Base-by-base conservation (phyloP, 2,797 vertebrate genomes). In the Gymnopithys bicolor region DNA sequence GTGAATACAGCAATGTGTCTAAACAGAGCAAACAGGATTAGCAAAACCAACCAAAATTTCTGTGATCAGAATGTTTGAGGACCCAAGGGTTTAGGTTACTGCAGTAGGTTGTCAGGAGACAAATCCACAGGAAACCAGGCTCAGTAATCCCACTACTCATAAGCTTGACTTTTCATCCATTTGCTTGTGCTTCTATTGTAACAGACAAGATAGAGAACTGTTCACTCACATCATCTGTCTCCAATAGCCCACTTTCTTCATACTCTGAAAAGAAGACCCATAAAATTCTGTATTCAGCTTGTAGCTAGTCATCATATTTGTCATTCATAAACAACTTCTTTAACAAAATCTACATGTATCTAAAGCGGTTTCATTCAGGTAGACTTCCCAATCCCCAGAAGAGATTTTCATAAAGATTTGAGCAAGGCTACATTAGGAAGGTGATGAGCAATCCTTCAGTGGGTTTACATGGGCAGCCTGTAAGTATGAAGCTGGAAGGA, bases 161-260 rank as follows among this genome's bases (percentile, higher is more conserved):
- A 84, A 73, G 10, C 16, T 88, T 73, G 27, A 59, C 81, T 56
- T 22, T 41, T 28, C 32, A 85, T 17, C 8, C 56, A 86, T 35
- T 91, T 37, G 18, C 37, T 76, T 80, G 46, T 56, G 63, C 19
- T 87, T 67, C 80, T 49, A 48, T 22, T 81, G 14, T 58, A 89
- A 84, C 30, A 88, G 75, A 92, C 49, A 84, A 88, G 46, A 87
- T 0, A 90, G 46, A 93, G 77, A 97, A 97, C 64, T 78, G 84
- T 96, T 95, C 85, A 98, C 97, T 97, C 98, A 99, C 99, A 98
- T 99, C 99, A 90, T 99, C 99, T 22, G 98, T 99, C 97, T 99
- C 99, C 98, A 99, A 91, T 51, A 99, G 97, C 68, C 99, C 99
- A 92, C 99, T 99, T 91, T 99, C 99, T 98, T 99, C 99, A 91